A percentile compares a stretch with the other conserved stretches of the same genome.
phyloP scores from a whole-genome alignment of 2,113 vertebrate genomes.

The Nanorana parkeri region DNA sequence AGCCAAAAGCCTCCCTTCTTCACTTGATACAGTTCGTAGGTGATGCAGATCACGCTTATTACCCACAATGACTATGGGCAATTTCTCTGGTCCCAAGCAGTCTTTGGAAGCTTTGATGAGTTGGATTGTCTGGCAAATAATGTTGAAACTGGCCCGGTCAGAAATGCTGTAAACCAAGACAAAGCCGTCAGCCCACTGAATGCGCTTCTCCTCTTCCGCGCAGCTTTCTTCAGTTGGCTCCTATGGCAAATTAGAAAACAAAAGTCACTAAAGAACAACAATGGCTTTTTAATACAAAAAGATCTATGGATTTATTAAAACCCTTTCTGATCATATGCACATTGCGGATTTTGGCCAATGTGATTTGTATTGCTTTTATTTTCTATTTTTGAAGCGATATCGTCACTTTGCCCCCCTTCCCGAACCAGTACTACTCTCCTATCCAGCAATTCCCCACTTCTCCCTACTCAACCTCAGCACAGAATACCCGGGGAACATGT shows the following conservation, averaged over 20 bases:
- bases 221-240: constrained; percentile 67
- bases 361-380: too few relatives aligned
- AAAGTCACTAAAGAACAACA: background rate
- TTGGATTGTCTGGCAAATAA: constrained; percentile 76
- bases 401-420: too few relatives aligned
- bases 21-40: constrained; percentile 76
- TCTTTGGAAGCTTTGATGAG: constrained; percentile 79
- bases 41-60: constrained; percentile 85
- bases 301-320: too few relatives aligned
- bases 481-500: too few relatives aligned
- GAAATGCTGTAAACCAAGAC: constrained; percentile 88
- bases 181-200: constrained; percentile 86
- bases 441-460: too few relatives aligned
- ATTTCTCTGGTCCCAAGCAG: constrained; percentile 72
- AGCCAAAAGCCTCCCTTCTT: constrained; percentile 84
- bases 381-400: too few relatives aligned
- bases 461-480: too few relatives aligned
- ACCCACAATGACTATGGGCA: constrained; percentile 82
- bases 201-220: constrained; percentile 75
- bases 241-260: constrained; percentile 63
- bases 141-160: constrained; percentile 83
- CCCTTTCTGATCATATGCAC: too few relatives aligned
- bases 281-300: too few relatives aligned
- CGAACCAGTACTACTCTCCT: too few relatives aligned
- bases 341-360: too few relatives aligned